Evolutionary conservation across 2,888 invertebrate genomes (phyloP).

Genomic region (Microctonus hyperodae): DNA sequence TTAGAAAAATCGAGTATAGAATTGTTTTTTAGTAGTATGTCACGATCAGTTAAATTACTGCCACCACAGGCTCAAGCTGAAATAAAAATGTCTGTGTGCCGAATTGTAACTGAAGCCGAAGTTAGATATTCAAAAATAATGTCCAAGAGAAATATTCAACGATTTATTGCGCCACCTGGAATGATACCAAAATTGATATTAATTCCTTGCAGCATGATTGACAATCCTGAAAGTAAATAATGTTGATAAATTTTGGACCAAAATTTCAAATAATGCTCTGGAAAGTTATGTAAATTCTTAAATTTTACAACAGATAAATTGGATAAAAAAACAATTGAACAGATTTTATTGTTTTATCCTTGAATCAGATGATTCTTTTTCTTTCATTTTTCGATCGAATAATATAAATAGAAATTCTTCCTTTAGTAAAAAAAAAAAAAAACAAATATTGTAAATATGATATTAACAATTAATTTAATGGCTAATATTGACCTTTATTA

Average conservation of each 20-base stretch:
- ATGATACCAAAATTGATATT: slow-evolving; percentile 59
- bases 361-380: no score
- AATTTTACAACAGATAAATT: no score
- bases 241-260: slow-evolving; percentile 16
- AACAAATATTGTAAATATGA: not conserved
- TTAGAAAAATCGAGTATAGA: slow-evolving; percentile 52
- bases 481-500: slow-evolving; percentile 11
- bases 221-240: slow-evolving; percentile 45
- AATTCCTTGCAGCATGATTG: slow-evolving; percentile 59
- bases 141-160: slow-evolving; percentile 44
- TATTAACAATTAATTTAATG: not conserved
- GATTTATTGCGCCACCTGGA: slow-evolving; percentile 49
- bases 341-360: no score
- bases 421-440: not conserved
- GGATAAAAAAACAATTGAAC: no score
- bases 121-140: slow-evolving; percentile 42
- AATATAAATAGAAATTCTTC: not conserved
- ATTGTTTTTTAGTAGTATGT: slow-evolving; percentile 58
- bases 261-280: not conserved
- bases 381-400: no score
- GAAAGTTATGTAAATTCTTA: no score
- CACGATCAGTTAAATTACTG: slow-evolving; percentile 53
- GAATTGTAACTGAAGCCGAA: slow-evolving; percentile 58
- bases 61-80: slow-evolving; percentile 57
- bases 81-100: slow-evolving; percentile 58